Evolutionary conservation across 2,113 vertebrate species (phyloP).

Genomic region (Lamprotornis superbus): DNA sequence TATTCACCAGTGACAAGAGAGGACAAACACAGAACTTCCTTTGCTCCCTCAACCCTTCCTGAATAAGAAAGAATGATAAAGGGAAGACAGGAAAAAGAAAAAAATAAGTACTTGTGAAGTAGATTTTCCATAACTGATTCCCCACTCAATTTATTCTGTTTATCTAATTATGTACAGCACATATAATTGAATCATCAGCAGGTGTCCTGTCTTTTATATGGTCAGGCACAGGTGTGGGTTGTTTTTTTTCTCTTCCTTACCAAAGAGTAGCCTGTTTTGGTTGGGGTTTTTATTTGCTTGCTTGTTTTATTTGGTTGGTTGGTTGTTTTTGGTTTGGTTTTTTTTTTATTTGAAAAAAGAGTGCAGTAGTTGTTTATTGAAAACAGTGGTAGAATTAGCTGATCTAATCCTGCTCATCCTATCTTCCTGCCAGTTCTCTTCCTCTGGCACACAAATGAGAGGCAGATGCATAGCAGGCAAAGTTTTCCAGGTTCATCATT

Average conservation of each 20-base stretch:
- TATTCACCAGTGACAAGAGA: neutral
- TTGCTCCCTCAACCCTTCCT: neutral
- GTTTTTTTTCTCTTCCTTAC: neutral
- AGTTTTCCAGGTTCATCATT: slow-evolving; percentile 31
- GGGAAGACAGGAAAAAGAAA: neutral
- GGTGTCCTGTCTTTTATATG: neutral
- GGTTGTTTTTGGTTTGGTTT: no score
- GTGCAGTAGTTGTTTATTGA: neutral
- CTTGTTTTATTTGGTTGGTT: neutral
- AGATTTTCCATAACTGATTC: neutral
- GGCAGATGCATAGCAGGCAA: neutral
- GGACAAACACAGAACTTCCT: neutral
- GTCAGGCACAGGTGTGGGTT: neutral
- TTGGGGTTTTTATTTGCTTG: neutral
- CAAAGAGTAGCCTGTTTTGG: neutral
- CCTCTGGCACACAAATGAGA: neutral
- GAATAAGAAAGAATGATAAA: neutral
- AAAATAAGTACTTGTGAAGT: neutral
- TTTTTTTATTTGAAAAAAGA: neutral
- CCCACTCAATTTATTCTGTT: neutral
- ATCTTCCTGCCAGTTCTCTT: neutral
- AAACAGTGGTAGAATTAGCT: neutral
- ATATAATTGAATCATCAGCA: neutral
- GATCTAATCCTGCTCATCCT: neutral
- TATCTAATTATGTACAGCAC: neutral